These are phyloP conservation scores for Trissolcus japonicus DNA, from an alignment of 2,888 invertebrate species.

Conservation along the genomic window DNA sequence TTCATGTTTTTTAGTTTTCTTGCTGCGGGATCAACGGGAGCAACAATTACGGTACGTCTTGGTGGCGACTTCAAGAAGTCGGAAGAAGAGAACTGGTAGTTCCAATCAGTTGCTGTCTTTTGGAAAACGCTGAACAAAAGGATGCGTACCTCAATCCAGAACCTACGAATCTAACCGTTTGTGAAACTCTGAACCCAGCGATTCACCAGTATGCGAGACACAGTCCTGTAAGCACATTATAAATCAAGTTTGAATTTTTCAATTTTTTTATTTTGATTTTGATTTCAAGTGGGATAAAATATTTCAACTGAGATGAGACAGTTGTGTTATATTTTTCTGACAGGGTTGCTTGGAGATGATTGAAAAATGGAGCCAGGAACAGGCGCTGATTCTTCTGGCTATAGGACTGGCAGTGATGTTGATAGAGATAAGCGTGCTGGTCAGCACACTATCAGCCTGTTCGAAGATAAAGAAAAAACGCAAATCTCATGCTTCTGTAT, in stretches of 20 bases:
- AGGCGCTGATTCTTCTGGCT: conserved; percentile 83
- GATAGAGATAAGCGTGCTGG: conserved; percentile 84
- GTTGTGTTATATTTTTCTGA: conserved; percentile 35
- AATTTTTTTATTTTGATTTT: neutral
- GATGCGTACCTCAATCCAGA: conserved; percentile 85
- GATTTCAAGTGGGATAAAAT: neutral
- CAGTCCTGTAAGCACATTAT: conserved; percentile 76
- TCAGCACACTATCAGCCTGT: conserved; percentile 85
- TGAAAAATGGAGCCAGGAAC: conserved; percentile 87
- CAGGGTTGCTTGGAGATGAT: conserved; percentile 84
- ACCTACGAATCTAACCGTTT: conserved; percentile 83
- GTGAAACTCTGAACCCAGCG: conserved; percentile 82
- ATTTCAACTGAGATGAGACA: neutral
- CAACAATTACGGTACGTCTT: conserved; percentile 87
- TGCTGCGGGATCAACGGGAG: conserved; percentile 89
- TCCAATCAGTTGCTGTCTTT: conserved; percentile 84
- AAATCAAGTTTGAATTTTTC: neutral
- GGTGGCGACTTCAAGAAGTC: conserved; percentile 86
- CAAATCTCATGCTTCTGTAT: conserved; percentile 73
- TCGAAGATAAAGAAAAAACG: conserved; percentile 80
- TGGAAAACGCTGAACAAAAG: conserved; percentile 79
- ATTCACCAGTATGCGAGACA: conserved; percentile 80
- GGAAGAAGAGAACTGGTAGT: conserved; percentile 84
- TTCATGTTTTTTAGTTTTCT: conserved; percentile 78
- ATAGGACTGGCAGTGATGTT: conserved; percentile 82